These are phyloP conservation scores for Drosophila barbarae DNA, from an alignment of 2,888 invertebrate species.

Conservation along the genomic window DNA sequence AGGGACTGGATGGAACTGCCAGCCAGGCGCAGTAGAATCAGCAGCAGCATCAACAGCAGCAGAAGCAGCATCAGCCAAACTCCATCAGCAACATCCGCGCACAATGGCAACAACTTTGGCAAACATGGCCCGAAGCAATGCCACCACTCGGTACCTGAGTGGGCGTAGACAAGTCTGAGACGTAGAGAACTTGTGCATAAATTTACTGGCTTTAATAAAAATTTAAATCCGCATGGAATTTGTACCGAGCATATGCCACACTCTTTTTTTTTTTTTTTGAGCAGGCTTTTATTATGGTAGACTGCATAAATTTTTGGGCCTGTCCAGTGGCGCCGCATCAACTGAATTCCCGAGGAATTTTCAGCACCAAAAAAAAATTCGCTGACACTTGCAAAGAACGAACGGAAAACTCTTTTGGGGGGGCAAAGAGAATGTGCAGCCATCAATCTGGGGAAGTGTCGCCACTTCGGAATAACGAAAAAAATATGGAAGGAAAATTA, in stretches of 20 bases:
- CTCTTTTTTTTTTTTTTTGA: slow-evolving; percentile 11
- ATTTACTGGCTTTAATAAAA: slow-evolving; percentile 33
- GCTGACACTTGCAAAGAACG: slow-evolving; percentile 47
- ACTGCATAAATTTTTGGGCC: slow-evolving; percentile 35
- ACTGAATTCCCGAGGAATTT: slow-evolving; percentile 21
- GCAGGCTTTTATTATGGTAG: slow-evolving; percentile 8
- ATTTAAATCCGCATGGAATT: slow-evolving; percentile 29
- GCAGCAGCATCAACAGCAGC: slow-evolving; percentile 4
- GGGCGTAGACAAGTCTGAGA: slow-evolving; percentile 50
- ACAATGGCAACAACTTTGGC: slow-evolving; percentile 33
- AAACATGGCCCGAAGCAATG: slow-evolving; percentile 54
- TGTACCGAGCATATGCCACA: slow-evolving; percentile 24
- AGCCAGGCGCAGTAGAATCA: slow-evolving; percentile 6
- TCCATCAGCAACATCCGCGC: slow-evolving; percentile 38
- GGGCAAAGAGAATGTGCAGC: slow-evolving; percentile 47
- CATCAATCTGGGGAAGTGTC: slow-evolving; percentile 67
- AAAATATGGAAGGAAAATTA: not conserved
- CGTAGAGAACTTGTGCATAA: slow-evolving; percentile 57
- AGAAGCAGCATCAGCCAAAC: slow-evolving; percentile 26
- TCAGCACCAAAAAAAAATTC: slow-evolving; percentile 21
- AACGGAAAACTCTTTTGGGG: slow-evolving; percentile 10
- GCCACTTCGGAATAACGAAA: slow-evolving; percentile 42
- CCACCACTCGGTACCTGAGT: slow-evolving; percentile 57
- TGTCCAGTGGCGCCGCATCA: slow-evolving; percentile 42
- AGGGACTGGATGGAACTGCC: slow-evolving; percentile 14